These are phyloP conservation scores for Phodopus roborovskii DNA, from an alignment of 2,113 vertebrate species.

Conservation along the genomic window DNA sequence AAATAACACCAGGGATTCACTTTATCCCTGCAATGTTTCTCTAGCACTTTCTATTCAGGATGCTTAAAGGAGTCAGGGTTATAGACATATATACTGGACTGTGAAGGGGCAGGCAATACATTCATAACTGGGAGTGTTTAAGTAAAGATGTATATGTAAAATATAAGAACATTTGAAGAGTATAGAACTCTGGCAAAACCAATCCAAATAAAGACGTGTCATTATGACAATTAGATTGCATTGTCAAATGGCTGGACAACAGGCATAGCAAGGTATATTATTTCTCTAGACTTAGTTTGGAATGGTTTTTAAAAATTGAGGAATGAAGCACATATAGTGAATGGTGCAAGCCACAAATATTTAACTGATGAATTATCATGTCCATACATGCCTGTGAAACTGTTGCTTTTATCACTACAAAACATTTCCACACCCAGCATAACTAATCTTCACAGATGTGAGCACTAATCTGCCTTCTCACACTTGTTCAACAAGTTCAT, in stretches of 20 bases:
- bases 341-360: not conserved
- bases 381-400: not conserved
- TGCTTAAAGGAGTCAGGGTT: not conserved
- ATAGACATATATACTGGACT: not conserved
- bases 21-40: not conserved
- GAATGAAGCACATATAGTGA: not conserved
- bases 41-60: not conserved
- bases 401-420: not conserved
- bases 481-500: not conserved
- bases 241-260: slow-evolving; percentile 13
- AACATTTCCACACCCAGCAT: not conserved
- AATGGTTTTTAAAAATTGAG: slow-evolving; percentile 18
- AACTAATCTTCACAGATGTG: not conserved
- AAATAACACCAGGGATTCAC: not conserved
- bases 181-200: not conserved
- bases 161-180: not conserved
- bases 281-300: slow-evolving; percentile 22
- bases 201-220: not conserved
- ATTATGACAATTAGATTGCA: slow-evolving; percentile 13
- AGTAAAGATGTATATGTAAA: not conserved
- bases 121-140: not conserved
- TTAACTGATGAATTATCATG: not conserved
- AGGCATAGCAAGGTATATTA: not conserved
- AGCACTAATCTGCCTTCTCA: not conserved
- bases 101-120: not conserved